These are phyloP conservation scores for Dexiosoma caninum DNA, from an alignment of 2,888 invertebrate genomes.

Conservation along the genomic window DNA sequence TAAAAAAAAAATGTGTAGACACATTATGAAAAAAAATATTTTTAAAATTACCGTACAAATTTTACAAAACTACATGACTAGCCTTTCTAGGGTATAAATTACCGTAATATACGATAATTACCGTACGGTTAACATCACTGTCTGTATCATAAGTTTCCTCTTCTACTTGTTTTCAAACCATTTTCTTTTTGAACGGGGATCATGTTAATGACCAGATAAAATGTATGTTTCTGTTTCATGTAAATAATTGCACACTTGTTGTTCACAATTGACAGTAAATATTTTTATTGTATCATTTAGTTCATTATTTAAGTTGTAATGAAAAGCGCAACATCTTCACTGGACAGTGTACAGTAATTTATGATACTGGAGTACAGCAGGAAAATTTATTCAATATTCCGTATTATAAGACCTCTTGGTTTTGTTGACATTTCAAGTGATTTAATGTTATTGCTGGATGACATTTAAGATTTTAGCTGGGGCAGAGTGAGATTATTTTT, in stretches of 20 bases:
- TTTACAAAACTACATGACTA: no score
- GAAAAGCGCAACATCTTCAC: constrained; percentile 71
- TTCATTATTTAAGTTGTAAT: constrained; percentile 22
- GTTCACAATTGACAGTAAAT: constrained; percentile 51
- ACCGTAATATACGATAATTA: no score
- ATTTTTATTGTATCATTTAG: constrained; percentile 47
- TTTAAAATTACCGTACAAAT: no score
- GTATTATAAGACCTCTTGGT: constrained; percentile 32
- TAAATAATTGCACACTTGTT: constrained; percentile 48
- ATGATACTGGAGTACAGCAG: neutral
- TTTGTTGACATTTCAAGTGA: constrained; percentile 76
- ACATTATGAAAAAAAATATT: no score
- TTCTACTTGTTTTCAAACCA: constrained; percentile 9
- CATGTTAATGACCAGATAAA: constrained; percentile 42
- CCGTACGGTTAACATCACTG: no score
- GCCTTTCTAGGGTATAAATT: no score
- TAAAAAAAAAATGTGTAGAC: no score
- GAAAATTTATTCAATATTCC: constrained; percentile 20
- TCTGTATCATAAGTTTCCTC: no score
- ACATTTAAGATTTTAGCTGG: constrained; percentile 53
- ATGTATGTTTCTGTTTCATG: neutral
- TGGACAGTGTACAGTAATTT: constrained; percentile 57
- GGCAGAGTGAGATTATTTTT: constrained; percentile 26
- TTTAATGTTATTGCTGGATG: constrained; percentile 74
- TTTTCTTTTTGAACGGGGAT: constrained; percentile 27